Base-by-base conservation (phyloP, 1,140 invertebrate genomes). In the Pseudomyrmex concolor region DNA sequence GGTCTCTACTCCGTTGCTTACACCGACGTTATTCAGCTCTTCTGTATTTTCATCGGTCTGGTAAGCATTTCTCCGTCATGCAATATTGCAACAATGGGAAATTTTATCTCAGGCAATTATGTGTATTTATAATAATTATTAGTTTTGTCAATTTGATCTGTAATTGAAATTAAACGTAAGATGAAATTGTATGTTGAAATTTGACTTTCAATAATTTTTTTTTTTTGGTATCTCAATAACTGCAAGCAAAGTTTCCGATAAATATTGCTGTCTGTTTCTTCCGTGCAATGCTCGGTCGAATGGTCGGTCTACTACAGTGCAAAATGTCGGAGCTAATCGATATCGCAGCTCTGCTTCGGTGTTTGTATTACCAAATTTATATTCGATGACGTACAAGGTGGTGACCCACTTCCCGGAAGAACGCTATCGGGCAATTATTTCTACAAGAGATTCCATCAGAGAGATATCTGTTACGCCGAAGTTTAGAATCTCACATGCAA, bases 1-100 rank as follows among this genome's bases (percentile, higher is more conserved):
- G 99, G 99, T 0, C 95, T 99, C 10, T 99, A 99, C 94, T 98
- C 98, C 55, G 99, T 99, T 51, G 99, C 99, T 0, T 99, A 99
- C 92, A 99, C 99, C 1, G 99, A 99, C 93, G 99, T 99, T 87
- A 99, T 99, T 86, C 99, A 99, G 94, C 95, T 99, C 1, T 98
- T 99, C 95, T 99, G 98, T 94, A 99, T 99, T 92, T 99, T 99
- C 94, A 96, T 99, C 88, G 99, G 99, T 25, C 94, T 99, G 95
- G 97, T 97, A 93, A 95, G 95, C 17, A 43, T 19, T 73, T 19
- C 25, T 25, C 3, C n/a, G 34, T 17, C 34, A 25, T 9, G 19
- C n/a, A 13, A 5, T 25, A 25, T 25, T 25, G 25, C 48, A 13
- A 10, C 7, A 3, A 12, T 2, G 13, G 12, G 50, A 10, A 51